A percentile compares a stretch with the other conserved stretches of the same genome.
phyloP scores from a whole-genome alignment of 2,888 invertebrate genomes.

The Calliphora vomitoria region DNA sequence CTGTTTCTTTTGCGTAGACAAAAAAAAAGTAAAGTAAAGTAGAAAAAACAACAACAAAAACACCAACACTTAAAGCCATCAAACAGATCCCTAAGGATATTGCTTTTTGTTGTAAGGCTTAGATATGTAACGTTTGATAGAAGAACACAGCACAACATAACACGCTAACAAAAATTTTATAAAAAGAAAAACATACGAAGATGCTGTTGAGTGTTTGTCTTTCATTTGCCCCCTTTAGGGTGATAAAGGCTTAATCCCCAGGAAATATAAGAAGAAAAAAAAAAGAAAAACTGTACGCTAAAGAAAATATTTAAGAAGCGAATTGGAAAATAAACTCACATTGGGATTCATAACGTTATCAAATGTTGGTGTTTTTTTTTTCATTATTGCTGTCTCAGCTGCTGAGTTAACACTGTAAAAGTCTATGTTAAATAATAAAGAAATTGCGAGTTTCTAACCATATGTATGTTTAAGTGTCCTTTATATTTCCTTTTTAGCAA shows the following conservation, averaged over 20 bases:
- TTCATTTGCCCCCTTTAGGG: conserved; percentile 23
- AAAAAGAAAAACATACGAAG: conserved; percentile 4
- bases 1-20: conserved; percentile 13
- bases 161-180: not conserved
- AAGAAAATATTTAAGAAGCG: not conserved
- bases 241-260: conserved; percentile 65
- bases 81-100: conserved; percentile 63
- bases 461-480: not conserved
- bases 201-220: conserved; percentile 48
- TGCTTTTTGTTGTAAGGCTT: conserved; percentile 47
- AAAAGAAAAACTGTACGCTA: not conserved
- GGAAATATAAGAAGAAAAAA: conserved; percentile 18
- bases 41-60: conserved; percentile 29
- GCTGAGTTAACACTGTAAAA: conserved; percentile 38
- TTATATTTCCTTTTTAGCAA: not conserved
- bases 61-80: conserved; percentile 59
- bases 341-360: conserved; percentile 34
- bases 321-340: not conserved
- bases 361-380: conserved; percentile 9
- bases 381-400: not conserved
- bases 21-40: conserved; percentile 7
- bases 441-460: not conserved
- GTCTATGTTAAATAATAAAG: not conserved
- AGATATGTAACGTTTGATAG: conserved; percentile 46
- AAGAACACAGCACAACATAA: conserved; percentile 8